A percentile compares a stretch with the other conserved stretches of the same genome.
Evolutionary conservation across 1,140 invertebrate genomes (phyloP).

Genomic region (Phymorhynchus buccinoides): DNA sequence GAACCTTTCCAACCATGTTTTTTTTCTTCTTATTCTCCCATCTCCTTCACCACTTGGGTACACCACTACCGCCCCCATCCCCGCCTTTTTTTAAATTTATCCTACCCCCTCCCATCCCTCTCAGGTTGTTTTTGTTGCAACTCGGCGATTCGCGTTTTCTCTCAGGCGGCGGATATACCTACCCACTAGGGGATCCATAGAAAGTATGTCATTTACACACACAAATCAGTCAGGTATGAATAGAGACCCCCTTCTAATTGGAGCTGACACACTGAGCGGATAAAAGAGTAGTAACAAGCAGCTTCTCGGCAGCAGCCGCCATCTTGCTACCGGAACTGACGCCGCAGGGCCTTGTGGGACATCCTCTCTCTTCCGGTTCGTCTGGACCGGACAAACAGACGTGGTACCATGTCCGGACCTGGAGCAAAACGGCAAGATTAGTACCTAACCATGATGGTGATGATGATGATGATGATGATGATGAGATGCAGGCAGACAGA

Average conservation of each 20-base stretch:
- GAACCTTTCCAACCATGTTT: no score
- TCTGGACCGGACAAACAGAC: not conserved
- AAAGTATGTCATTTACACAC: no score
- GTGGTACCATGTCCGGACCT: not conserved
- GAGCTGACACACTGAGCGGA: constrained; percentile 1
- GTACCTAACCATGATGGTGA: not conserved
- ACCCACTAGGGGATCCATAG: no score
- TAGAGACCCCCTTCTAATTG: constrained; percentile 10
- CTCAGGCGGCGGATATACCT: no score
- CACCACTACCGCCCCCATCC: no score
- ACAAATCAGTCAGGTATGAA: no score
- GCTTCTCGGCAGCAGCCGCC: not conserved
- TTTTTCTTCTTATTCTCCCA: no score
- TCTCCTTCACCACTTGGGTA: no score
- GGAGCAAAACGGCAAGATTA: not conserved
- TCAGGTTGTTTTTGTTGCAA: no score
- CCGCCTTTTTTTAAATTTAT: not conserved
- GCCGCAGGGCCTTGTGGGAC: constrained; percentile 8
- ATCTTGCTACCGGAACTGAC: not conserved
- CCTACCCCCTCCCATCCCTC: no score
- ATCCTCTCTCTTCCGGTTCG: not conserved
- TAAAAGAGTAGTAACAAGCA: no score
- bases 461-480: not conserved
- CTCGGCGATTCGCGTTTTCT: no score
- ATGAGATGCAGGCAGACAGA: not conserved